These are phyloP conservation scores for Thrips palmi DNA, from an alignment of 1,140 invertebrate genomes.

Conservation along the genomic window DNA sequence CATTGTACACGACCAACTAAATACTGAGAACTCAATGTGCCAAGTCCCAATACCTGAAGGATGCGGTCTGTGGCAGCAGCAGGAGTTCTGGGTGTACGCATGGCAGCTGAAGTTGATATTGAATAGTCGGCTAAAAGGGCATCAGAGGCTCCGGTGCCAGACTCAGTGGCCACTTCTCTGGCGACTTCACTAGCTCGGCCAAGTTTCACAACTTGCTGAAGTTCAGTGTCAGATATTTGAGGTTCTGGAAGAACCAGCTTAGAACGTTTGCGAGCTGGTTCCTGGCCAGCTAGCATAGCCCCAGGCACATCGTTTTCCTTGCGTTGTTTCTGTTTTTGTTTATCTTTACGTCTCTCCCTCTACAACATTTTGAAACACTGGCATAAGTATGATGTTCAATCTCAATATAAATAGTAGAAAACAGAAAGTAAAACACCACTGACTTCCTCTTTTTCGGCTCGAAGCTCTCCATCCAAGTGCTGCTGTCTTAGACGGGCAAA, in stretches of 20 bases:
- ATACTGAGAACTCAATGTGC: background rate
- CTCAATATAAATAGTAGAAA: conserved; percentile 7
- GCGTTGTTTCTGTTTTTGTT: conserved; percentile 78
- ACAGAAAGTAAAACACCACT: conserved; percentile 10
- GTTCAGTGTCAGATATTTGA: conserved; percentile 86
- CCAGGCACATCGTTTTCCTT: conserved; percentile 94
- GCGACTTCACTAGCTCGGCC: conserved; percentile 89
- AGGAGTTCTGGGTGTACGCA: conserved; percentile 73
- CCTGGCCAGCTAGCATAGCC: conserved; percentile 74
- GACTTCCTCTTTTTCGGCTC: conserved; percentile 76
- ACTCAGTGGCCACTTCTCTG: conserved; percentile 74
- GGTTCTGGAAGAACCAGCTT: conserved; percentile 92
- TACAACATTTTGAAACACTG: conserved; percentile 14
- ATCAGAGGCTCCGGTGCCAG: conserved; percentile 59
- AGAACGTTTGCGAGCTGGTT: conserved; percentile 82
- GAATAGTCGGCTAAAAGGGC: conserved; percentile 83
- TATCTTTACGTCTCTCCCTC: conserved; percentile 71
- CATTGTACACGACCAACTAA: background rate
- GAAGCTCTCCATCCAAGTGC: conserved; percentile 79
- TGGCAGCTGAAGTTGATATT: conserved; percentile 51
- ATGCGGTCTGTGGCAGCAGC: conserved; percentile 49
- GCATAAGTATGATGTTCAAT: background rate
- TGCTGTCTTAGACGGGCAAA: conserved; percentile 80
- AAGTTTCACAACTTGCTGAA: conserved; percentile 90
- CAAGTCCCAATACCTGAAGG: conserved; percentile 28